These are phyloP conservation scores for Pelosia muscerda DNA, from an alignment of 2,888 invertebrate species.

Conservation along the genomic window DNA sequence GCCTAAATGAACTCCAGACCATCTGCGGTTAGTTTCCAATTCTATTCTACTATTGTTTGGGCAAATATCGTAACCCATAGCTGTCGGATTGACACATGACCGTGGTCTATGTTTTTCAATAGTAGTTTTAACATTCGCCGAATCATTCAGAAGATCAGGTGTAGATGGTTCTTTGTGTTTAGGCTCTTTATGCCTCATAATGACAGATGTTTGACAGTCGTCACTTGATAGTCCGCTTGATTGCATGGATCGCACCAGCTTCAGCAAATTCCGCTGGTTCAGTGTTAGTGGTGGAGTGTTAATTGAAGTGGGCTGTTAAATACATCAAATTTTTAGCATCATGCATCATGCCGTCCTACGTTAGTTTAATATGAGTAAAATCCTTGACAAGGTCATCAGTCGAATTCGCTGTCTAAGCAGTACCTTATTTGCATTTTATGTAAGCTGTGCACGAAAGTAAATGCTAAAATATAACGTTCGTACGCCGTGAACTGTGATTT, in stretches of 20 bases:
- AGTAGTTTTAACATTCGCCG: conserved; percentile 81
- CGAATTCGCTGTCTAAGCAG: conserved; percentile 61
- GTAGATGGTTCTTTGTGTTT: conserved; percentile 84
- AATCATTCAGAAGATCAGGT: conserved; percentile 87
- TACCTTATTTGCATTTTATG: conserved; percentile 86
- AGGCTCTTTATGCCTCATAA: conserved; percentile 83
- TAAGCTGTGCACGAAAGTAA: conserved; percentile 82
- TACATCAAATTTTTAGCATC: conserved; percentile 82
- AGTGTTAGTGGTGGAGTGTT: conserved; percentile 85
- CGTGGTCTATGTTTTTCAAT: conserved; percentile 88
- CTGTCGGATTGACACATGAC: conserved; percentile 89
- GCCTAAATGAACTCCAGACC: conserved; percentile 91
- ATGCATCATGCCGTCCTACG: conserved; percentile 79
- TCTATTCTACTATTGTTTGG: conserved; percentile 82
- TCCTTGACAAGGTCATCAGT: conserved; percentile 62
- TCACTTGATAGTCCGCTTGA: conserved; percentile 86
- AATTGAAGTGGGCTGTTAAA: conserved; percentile 86
- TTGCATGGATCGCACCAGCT: conserved; percentile 87
- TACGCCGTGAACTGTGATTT: conserved; percentile 75
- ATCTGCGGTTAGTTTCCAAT: conserved; percentile 87
- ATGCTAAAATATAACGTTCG: conserved; percentile 67
- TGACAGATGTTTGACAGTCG: conserved; percentile 83
- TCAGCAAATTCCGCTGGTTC: conserved; percentile 87
- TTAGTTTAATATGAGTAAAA: conserved; percentile 64
- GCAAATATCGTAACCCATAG: conserved; percentile 81